Evolutionary conservation across 2,113 vertebrate genomes (phyloP).

Genomic region (Zapornia atra): DNA sequence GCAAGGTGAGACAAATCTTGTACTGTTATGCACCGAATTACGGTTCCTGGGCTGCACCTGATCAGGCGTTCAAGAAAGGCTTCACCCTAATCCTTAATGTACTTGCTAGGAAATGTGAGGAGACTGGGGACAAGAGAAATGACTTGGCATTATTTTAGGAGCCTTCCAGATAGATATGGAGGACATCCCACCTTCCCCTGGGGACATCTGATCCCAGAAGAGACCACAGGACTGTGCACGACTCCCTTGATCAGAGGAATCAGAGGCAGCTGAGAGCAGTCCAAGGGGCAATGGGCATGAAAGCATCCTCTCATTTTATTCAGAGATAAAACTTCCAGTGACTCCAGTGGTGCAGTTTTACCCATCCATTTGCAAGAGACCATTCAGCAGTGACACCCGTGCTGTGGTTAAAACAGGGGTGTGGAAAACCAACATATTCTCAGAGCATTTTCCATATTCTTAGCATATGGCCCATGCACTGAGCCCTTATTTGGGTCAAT

Average conservation of each 20-base stretch:
- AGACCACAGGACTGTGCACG: background rate
- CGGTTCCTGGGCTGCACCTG: background rate
- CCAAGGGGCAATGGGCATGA: background rate
- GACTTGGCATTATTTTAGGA: background rate
- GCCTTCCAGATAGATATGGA: background rate
- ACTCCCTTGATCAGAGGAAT: background rate
- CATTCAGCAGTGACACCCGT: background rate
- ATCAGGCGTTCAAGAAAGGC: background rate
- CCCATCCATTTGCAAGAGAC: background rate
- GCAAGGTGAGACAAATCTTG: background rate
- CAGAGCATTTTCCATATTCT: conserved; percentile 32
- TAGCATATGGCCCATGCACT: background rate
- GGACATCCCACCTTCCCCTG: background rate
- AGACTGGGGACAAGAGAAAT: background rate
- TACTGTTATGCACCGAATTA: background rate
- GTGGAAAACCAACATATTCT: background rate
- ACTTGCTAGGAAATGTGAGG: background rate
- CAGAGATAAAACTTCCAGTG: background rate
- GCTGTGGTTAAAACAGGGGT: background rate
- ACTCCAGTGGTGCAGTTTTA: background rate
- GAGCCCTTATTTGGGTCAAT: conserved; percentile 53
- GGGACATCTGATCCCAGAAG: background rate
- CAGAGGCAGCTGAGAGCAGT: background rate
- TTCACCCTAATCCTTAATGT: background rate
- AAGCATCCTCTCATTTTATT: background rate